Conservation (phyloP, 2,797 vertebrate genomes). For the Okamejei kenojei region DNA sequence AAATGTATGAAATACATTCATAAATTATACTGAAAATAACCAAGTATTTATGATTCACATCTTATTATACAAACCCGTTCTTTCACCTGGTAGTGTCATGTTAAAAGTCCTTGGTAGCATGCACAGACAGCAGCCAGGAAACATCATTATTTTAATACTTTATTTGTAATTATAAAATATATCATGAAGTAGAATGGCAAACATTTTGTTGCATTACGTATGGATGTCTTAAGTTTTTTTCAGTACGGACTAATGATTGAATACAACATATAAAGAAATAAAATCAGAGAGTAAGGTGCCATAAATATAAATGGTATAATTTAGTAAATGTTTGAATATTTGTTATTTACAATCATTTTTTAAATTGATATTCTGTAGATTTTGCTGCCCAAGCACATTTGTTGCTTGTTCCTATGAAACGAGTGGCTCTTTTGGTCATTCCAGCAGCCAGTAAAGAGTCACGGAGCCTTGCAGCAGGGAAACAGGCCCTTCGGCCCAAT, state of each 20-base stretch:
- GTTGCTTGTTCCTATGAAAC: no score
- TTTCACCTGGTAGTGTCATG: not conserved
- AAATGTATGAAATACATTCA: not conserved
- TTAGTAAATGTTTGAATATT: not conserved
- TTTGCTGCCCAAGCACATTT: no score
- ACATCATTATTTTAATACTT: slow-evolving; percentile 21
- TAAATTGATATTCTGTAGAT: no score
- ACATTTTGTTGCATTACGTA: not conserved
- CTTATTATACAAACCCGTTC: not conserved
- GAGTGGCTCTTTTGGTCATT: no score
- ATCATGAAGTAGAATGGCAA: not conserved
- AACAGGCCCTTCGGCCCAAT: no score
- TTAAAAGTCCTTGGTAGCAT: not conserved
- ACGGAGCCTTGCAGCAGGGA: no score
- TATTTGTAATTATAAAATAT: slow-evolving; percentile 12
- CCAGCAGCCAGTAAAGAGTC: no score
- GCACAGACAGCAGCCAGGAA: not conserved
- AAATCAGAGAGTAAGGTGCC: slow-evolving; percentile 11
- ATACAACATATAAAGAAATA: not conserved
- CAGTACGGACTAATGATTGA: not conserved
- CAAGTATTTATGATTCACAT: no score
- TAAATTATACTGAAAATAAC: not conserved
- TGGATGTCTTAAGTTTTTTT: not conserved
- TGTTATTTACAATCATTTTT: not conserved
- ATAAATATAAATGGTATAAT: not conserved